Evolutionary conservation across 2,113 vertebrate species (phyloP), one percentile per base, ranked within the genome.

Genomic region (Tragulus kanchil): DNA sequence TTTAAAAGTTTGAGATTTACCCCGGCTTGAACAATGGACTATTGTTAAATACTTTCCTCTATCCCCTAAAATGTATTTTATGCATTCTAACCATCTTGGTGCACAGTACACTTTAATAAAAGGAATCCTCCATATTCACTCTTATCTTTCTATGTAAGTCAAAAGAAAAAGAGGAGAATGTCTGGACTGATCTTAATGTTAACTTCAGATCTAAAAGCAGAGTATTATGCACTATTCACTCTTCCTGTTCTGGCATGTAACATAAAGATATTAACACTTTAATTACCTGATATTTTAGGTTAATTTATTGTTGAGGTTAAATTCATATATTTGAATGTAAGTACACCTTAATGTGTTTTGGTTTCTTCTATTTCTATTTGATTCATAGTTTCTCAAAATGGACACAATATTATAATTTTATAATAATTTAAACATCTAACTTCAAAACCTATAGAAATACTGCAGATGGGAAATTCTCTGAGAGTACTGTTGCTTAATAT

Each of bases 351-450:
- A 45, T 31, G 3, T 79, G 25, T 90, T 90, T 95, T 42, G 14
- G 31, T 89, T 87, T 88, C 36, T 85, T 58, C 58, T 31, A 13
- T 89, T 88, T 8, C 62, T 94, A 56, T 48, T 67, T 85, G 21
- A 69, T 56, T 69, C 5, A 15, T 91, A 65, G 31, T 95, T 87
- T 88, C 65, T 64, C 56, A 73, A 48, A 89, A 36, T 56, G 5
- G 62, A 54, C 79, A 92, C 79, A 82, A 69, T 89, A 61, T 62
- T 95, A 67, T 89, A 90, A 62, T 71, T 93, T 54, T 67, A 42
- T 28, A 75, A 8, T 65, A 85, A 93, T 56, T 58, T 4, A 64
- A 36, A 42, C 87, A 85, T 58, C 31, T 78, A 59, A 71, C 31
- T 73, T 90, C 85, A 81, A 62, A 73, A 56, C 6, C 56, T 64